Conservation (phyloP, 2,888 invertebrate species). For the Xylota segnis region DNA sequence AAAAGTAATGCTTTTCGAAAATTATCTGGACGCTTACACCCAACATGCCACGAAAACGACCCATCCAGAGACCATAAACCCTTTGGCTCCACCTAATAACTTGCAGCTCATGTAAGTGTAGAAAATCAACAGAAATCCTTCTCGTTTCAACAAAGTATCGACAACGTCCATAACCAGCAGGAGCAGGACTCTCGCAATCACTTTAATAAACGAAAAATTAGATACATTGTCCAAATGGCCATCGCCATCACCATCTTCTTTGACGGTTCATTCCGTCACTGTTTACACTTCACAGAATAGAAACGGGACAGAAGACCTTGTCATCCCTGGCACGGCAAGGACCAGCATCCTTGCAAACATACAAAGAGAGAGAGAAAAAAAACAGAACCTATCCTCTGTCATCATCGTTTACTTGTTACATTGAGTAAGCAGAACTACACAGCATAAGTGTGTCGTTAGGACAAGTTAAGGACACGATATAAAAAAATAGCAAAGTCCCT, state of each 20-base stretch:
- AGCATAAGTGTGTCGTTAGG: conserved; percentile 58
- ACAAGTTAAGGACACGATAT: conserved; percentile 41
- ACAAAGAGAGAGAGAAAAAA: neutral
- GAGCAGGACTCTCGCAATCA: conserved; percentile 42
- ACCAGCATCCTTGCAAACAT: conserved; percentile 20
- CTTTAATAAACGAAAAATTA: conserved; percentile 61
- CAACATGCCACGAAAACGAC: neutral
- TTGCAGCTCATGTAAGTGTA: neutral
- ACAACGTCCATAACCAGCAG: conserved; percentile 19
- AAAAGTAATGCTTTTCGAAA: neutral
- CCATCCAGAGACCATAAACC: neutral
- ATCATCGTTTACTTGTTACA: conserved; percentile 68
- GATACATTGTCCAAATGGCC: conserved; percentile 58
- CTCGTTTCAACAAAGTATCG: conserved; percentile 19
- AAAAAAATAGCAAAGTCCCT: conserved; percentile 49
- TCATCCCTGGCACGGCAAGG: neutral
- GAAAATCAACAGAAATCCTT: neutral
- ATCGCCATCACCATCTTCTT: conserved; percentile 43
- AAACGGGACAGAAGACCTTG: conserved; percentile 40
- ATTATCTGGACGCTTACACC: neutral
- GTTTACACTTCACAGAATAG: conserved; percentile 61
- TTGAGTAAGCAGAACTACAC: conserved; percentile 57
- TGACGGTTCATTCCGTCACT: conserved; percentile 47
- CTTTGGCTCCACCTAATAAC: conserved; percentile 6
- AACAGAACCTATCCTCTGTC: conserved; percentile 28